A percentile compares a stretch with the other conserved stretches of the same genome.
phyloP scores from a whole-genome alignment of 2,113 vertebrate genomes.

The Rhodinocichla rosea region DNA sequence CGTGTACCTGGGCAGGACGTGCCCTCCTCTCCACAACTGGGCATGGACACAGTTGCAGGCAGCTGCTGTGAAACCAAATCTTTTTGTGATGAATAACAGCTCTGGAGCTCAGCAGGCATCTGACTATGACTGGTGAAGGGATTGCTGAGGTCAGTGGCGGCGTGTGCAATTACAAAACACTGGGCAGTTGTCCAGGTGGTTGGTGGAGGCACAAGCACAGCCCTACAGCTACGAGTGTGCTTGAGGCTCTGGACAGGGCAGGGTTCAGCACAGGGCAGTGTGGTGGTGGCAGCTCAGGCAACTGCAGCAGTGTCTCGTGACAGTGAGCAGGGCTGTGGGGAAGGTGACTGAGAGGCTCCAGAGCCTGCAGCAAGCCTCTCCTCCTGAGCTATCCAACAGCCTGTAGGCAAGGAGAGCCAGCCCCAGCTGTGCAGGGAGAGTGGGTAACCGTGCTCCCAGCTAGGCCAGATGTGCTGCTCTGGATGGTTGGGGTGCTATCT shows the following conservation, averaged over 20 bases:
- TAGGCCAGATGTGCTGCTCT: neutral
- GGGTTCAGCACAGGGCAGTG: neutral
- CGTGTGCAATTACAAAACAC: neutral
- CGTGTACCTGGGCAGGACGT: neutral
- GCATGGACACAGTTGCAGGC: accelerated
- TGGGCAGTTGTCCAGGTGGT: neutral
- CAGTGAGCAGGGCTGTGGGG: neutral
- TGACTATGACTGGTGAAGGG: neutral
- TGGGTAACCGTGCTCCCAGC: neutral
- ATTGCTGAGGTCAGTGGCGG: neutral
- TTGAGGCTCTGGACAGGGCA: neutral
- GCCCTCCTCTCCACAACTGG: neutral
- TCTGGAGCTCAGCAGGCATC: neutral
- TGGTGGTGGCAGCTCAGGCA: neutral
- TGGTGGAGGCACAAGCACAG: neutral
- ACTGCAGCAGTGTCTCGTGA: neutral
- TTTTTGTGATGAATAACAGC: neutral
- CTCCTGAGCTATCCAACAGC: neutral
- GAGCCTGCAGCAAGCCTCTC: neutral
- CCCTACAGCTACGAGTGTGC: neutral
- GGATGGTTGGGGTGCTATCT: neutral
- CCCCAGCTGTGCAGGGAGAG: neutral
- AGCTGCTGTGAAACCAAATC: neutral
- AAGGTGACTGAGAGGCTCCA: neutral
- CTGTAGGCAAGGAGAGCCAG: too few species aligned